phyloP scores from a whole-genome alignment of 1,140 invertebrate genomes.

The Bombus difficillimus region DNA sequence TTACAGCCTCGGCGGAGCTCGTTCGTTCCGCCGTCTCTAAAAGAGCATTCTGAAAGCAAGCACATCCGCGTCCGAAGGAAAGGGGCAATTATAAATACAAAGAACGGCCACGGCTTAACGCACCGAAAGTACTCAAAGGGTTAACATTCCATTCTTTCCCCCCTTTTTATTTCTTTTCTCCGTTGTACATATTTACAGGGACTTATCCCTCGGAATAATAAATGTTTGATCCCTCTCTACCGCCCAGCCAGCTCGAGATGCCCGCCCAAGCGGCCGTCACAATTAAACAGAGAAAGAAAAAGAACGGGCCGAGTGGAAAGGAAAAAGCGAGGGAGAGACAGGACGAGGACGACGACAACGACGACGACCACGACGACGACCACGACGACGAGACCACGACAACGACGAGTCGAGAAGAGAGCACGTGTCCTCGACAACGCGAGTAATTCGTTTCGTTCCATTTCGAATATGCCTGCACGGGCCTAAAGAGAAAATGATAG shows the following conservation, averaged over 20 bases:
- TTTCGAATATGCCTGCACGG: constrained; percentile 33
- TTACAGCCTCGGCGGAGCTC: too few species aligned
- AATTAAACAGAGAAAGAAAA: constrained; percentile 37
- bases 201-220: constrained; percentile 39
- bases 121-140: constrained; percentile 22
- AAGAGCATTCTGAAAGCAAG: background rate
- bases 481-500: constrained; percentile 49
- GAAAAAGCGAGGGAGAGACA: constrained; percentile 11
- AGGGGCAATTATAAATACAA: constrained; percentile 22
- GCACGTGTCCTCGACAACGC: constrained; percentile 44
- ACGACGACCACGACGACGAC: constrained; percentile 24
- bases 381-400: constrained; percentile 20
- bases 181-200: constrained; percentile 35
- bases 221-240: constrained; percentile 40
- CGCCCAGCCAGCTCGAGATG: constrained; percentile 15
- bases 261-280: constrained; percentile 26
- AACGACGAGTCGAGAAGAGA: constrained; percentile 54
- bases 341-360: constrained; percentile 2
- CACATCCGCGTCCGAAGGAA: background rate
- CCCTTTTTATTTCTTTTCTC: background rate
- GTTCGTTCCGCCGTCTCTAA: background rate
- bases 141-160: constrained; percentile 35
- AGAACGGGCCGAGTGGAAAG: background rate
- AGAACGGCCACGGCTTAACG: background rate
- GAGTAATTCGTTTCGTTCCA: constrained; percentile 54